Evolutionary conservation across 2,888 invertebrate genomes (phyloP), one percentile per base, ranked within the genome.

Genomic region (Ennomos fuscantarius): DNA sequence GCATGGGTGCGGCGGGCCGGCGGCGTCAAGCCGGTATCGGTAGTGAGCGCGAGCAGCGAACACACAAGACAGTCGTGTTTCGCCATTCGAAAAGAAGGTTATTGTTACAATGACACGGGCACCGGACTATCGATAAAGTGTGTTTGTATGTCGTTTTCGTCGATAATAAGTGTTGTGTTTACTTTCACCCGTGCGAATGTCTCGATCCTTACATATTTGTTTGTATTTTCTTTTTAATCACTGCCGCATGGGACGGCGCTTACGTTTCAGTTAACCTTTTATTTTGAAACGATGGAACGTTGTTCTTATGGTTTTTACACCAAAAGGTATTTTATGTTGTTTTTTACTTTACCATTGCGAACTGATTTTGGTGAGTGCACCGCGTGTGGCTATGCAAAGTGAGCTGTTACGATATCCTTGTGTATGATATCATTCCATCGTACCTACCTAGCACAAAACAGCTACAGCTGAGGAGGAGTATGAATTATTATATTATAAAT

Each of bases 221-320:
- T 90, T 89, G 84, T 85, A 86, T 86, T 87, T 86, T 83, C 74
- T 82, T 87, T 24, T 87, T 86, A 85, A 87, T 87, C 77, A 87
- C 74, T 84, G 89, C 89, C 90, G 86, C 86, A 90, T 89, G 87
- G 89, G 87, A 86, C 92, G 92, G 86, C 86, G 89, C 87, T 90
- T 88, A 84, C 84, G 89, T 90, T 89, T 90, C 89, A 91, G 91
- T 89, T 90, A 87, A 89, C 83, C 84, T 84, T 90, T 93, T 90
- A 90, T 87, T 91, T 93, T 92, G 91, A 93, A 94, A 94, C 93
- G 93, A 95, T 95, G 95, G 95, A 95, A 94, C 95, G 95, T 93
- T 94, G 95, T 93, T 94, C 94, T 94, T 95, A 94, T 94, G 95
- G 95, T 94, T 95, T 95, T 94, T 95, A 94, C 94, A 95, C 95